Percentiles rank a stretch among this genome's conserved stretches.
Conservation (phyloP, 2,888 invertebrate genomes). For the Heteromyza rotundicornis region DNA sequence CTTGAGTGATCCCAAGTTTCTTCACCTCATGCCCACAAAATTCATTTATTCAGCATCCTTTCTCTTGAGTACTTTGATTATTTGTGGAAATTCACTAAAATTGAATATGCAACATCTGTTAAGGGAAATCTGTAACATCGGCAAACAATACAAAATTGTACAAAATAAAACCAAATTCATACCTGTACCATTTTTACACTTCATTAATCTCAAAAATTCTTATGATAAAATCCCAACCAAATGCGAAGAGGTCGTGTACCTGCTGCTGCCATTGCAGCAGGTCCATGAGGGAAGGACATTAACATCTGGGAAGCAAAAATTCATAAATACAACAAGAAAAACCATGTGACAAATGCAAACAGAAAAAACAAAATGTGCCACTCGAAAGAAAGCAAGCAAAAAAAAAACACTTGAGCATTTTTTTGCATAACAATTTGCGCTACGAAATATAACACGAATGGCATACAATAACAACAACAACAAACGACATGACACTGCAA, state of each 20-base stretch:
- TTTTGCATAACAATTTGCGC: background rate
- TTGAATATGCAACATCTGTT: too few relatives aligned
- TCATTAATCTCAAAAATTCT: background rate
- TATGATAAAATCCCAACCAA: background rate
- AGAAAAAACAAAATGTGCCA: conserved; percentile 9
- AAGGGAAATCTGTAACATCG: too few relatives aligned
- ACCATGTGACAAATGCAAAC: conserved; percentile 17
- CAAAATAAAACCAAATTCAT: background rate
- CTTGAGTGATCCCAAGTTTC: too few relatives aligned
- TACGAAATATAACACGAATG: background rate
- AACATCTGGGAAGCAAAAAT: background rate
- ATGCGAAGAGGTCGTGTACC: background rate
- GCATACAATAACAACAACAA: background rate
- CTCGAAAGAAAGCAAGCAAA: background rate
- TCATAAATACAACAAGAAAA: background rate
- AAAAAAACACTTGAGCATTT: background rate
- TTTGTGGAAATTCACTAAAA: too few relatives aligned
- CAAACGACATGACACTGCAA: background rate
- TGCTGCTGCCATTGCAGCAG: conserved; percentile 5
- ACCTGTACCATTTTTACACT: background rate
- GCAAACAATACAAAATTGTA: background rate
- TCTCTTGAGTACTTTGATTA: too few relatives aligned
- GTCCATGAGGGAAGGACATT: background rate
- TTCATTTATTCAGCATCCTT: too few relatives aligned
- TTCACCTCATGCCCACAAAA: too few relatives aligned